Base-by-base conservation (phyloP, 64 coral and sea anemone genomes). In the Pocillopora damicornis region DNA sequence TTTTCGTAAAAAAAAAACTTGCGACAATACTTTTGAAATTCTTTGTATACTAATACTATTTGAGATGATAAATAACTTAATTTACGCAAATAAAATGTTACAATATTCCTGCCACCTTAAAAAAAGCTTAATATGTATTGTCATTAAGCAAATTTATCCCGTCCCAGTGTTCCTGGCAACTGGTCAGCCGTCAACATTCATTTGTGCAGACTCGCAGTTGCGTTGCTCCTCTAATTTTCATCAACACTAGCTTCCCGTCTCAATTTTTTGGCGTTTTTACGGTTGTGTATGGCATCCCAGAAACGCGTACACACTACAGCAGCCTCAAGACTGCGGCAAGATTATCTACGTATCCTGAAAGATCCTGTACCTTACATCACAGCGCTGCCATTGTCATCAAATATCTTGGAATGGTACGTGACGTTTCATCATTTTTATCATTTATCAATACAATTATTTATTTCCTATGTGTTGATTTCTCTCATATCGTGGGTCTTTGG, bases 361-460 rank as follows among this genome's bases (percentile, higher is more conserved):
- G 97, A 99, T 57, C 97, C 97, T 38, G 93, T 95, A 59, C 97
- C 97, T 0, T 99, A 99, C 76, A 94, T 99, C 11, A 99, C 97
- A 76, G 97, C 97, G 17, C 86, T 78, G n/a, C 96, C 96, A 14
- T 89, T 99, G 35, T 90, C 93, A 58, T 95, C 96, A 69, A 99
- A 99, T 79, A 99, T 99, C 58, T 80, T 99, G 37, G 93, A 99
- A 93, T 99, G 96, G 96, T 99, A 61, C 68, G 61, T 60, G 20
- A 34, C 71, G 38, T 79, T 61, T 12, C 72, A 63, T 30, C n/a
- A 15, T 75, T n/a, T n/a, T 12, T 58, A 63, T 30, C n/a, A 15
- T 75, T n/a, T n/a, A 2, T 8, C 36, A 22, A 61, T 42, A 81
- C 25, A 78, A 20, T 77, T 30, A 76, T 68, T 58, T 22, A 17